phyloP scores from a whole-genome alignment of 2,797 vertebrate species.

The Muraenolepis orangiensis region DNA sequence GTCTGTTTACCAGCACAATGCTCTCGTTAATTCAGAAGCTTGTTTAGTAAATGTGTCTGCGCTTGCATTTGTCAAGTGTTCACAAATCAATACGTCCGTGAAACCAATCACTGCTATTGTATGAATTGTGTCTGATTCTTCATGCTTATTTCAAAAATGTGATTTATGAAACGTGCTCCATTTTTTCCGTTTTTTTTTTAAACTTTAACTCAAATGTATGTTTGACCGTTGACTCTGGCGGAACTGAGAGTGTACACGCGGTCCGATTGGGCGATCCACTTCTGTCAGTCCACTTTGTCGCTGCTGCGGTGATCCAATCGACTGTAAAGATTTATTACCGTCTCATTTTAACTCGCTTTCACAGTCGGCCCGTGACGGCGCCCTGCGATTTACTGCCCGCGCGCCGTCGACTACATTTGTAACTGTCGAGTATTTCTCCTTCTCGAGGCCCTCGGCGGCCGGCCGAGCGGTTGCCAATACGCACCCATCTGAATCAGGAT shows the following conservation, averaged over 20 bases:
- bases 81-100: not conserved
- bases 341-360: constrained; percentile 6
- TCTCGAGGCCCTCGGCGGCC: not conserved
- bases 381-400: constrained; percentile 33
- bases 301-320: constrained; percentile 14
- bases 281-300: not conserved
- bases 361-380: constrained; percentile 30
- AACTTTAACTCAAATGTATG: not conserved
- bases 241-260: not conserved
- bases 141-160: not conserved
- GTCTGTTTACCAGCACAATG: not conserved
- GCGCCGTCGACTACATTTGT: constrained; percentile 27
- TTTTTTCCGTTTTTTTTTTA: not conserved
- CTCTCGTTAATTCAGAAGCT: not conserved
- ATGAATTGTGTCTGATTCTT: not conserved
- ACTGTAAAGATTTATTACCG: not conserved
- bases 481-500: not conserved
- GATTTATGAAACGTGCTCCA: not conserved
- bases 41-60: not conserved
- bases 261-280: not conserved
- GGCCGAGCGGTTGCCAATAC: not conserved
- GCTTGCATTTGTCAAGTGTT: not conserved
- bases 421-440: constrained; percentile 4
- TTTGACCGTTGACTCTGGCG: not conserved
- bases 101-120: not conserved